Percentiles rank a stretch among this genome's conserved stretches.
phyloP scores from a whole-genome alignment of 2,797 vertebrate species.

The Mycteria americana region DNA sequence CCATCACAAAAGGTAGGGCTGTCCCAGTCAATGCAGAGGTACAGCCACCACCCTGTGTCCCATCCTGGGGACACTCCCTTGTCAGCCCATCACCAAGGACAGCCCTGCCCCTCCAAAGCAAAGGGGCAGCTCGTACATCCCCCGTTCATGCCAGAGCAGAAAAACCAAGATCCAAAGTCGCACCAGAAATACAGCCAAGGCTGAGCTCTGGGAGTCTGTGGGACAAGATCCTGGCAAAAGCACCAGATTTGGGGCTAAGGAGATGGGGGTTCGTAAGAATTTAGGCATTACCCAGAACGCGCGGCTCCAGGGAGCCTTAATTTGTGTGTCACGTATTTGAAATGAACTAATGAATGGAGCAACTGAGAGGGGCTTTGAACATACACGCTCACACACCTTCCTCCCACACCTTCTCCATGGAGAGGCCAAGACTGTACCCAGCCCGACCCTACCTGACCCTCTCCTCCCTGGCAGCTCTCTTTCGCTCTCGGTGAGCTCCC shows the following conservation, averaged over 20 bases:
- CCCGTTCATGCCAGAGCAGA: fast-evolving
- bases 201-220: background rate
- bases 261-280: fast-evolving
- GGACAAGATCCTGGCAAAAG: background rate
- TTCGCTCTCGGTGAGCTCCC: background rate
- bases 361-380: background rate
- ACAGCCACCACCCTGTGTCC: background rate
- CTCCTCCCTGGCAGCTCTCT: background rate
- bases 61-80: background rate
- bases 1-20: background rate
- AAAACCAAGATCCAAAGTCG: background rate
- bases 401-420: fast-evolving
- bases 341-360: fast-evolving
- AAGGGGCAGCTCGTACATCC: fast-evolving
- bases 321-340: background rate
- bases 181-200: background rate
- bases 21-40: background rate
- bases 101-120: background rate
- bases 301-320: background rate
- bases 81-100: background rate
- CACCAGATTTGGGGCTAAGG: background rate
- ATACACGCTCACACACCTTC: too few species aligned
- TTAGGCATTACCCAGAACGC: background rate
- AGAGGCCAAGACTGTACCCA: background rate
- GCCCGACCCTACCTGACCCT: fast-evolving